These are phyloP conservation scores for Drosophila birchii DNA, from an alignment of 2,888 invertebrate species.

Conservation along the genomic window DNA sequence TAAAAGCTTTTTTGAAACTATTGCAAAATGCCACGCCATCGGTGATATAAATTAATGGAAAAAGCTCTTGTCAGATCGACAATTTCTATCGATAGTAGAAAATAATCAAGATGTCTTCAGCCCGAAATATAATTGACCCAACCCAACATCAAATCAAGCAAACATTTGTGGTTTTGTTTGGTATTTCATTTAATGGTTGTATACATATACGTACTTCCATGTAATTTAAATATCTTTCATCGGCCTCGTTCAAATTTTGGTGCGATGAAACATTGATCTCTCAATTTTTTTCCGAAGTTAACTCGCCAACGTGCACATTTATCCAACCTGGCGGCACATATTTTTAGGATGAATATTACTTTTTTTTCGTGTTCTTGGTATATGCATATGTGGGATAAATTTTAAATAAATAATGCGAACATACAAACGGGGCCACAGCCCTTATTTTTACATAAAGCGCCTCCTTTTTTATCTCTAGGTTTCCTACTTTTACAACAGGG, in stretches of 20 bases:
- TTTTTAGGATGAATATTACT: slow-evolving; percentile 22
- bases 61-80: slow-evolving; percentile 1
- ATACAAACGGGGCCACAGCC: slow-evolving; percentile 30
- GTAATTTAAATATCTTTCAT: slow-evolving; percentile 31
- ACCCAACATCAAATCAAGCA: not conserved
- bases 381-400: slow-evolving; percentile 34
- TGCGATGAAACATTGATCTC: slow-evolving; percentile 25
- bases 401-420: slow-evolving; percentile 31
- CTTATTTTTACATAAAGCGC: slow-evolving; percentile 7
- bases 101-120: too few species aligned
- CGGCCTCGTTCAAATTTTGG: slow-evolving; percentile 25
- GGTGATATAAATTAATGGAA: not conserved
- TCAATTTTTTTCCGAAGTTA: slow-evolving; percentile 9
- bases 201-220: slow-evolving; percentile 50
- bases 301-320: slow-evolving; percentile 4
- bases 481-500: not conserved
- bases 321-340: not conserved
- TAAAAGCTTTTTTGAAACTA: slow-evolving; percentile 1
- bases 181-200: slow-evolving; percentile 55
- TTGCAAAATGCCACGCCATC: not conserved
- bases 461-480: not conserved
- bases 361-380: slow-evolving; percentile 25
- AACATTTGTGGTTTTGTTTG: not conserved
- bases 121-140: not conserved
- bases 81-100: slow-evolving; percentile 1